phyloP scores from a whole-genome alignment of 2,797 vertebrate species.

The Liasis olivaceus region DNA sequence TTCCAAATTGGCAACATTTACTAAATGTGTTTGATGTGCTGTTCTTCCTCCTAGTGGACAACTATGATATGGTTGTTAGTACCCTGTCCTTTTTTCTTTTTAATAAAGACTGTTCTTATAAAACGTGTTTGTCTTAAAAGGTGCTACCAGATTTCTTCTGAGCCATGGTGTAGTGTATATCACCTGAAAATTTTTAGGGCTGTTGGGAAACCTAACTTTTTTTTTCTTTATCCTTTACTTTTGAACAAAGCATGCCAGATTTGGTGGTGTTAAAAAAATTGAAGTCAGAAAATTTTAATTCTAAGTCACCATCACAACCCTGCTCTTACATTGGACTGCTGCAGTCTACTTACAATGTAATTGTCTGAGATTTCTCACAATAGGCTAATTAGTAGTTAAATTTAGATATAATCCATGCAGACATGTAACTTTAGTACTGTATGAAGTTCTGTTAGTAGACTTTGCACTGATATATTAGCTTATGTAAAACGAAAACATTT shows the following conservation, averaged over 20 bases:
- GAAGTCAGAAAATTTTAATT: neutral
- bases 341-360: neutral
- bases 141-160: neutral
- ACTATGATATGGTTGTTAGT: neutral
- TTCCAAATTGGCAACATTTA: neutral
- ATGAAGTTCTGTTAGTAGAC: conserved; percentile 1
- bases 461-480: neutral
- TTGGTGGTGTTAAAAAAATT: neutral
- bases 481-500: neutral
- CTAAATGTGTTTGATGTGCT: neutral
- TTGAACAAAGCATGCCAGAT: neutral
- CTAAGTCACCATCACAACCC: neutral
- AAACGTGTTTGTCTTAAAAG: neutral
- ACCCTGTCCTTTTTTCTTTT: neutral
- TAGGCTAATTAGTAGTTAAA: neutral
- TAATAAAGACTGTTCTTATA: neutral
- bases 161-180: neutral
- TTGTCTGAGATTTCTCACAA: neutral
- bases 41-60: conserved; percentile 15
- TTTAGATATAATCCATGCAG: neutral
- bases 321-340: neutral
- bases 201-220: fast-evolving
- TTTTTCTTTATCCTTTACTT: neutral
- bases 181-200: neutral
- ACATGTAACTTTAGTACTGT: neutral